Percentiles rank a stretch among this genome's conserved stretches.
Evolutionary conservation across 2,797 vertebrate genomes (phyloP).

Genomic region (Melanotaenia maccullochi): DNA sequence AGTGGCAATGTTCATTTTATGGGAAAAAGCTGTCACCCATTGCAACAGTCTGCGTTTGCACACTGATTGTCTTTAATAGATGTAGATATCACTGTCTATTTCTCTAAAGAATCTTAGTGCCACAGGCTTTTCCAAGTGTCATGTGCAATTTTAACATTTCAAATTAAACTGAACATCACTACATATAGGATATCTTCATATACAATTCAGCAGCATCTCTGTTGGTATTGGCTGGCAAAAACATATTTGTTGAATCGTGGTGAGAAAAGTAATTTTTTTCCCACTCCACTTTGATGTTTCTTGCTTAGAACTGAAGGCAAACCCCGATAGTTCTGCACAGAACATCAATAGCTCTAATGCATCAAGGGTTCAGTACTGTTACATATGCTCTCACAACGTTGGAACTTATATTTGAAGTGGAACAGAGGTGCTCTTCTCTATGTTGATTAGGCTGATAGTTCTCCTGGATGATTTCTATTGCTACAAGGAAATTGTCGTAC

Average conservation of each 20-base stretch:
- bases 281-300: conserved; percentile 43
- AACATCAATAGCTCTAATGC: conserved; percentile 49
- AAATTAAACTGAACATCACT: conserved; percentile 2
- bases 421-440: conserved; percentile 21
- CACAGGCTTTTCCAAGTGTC: conserved; percentile 18
- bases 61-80: conserved; percentile 14
- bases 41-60: conserved; percentile 2
- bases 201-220: not conserved
- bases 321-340: conserved; percentile 37
- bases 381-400: conserved; percentile 6
- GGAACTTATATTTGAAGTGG: conserved; percentile 29
- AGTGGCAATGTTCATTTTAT: conserved; percentile 8
- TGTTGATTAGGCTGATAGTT: conserved; percentile 35
- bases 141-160: conserved; percentile 3
- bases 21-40: conserved; percentile 11
- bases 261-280: conserved; percentile 26
- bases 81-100: conserved; percentile 12
- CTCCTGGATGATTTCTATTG: conserved; percentile 43
- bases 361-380: conserved; percentile 27
- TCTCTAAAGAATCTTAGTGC: conserved; percentile 3
- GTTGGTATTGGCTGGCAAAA: not conserved
- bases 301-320: conserved; percentile 38
- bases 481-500: conserved; percentile 38
- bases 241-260: not conserved
- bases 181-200: conserved; percentile 3